Evolutionary conservation across 2,888 invertebrate genomes (phyloP).

Genomic region (Clistopyga incitator): DNA sequence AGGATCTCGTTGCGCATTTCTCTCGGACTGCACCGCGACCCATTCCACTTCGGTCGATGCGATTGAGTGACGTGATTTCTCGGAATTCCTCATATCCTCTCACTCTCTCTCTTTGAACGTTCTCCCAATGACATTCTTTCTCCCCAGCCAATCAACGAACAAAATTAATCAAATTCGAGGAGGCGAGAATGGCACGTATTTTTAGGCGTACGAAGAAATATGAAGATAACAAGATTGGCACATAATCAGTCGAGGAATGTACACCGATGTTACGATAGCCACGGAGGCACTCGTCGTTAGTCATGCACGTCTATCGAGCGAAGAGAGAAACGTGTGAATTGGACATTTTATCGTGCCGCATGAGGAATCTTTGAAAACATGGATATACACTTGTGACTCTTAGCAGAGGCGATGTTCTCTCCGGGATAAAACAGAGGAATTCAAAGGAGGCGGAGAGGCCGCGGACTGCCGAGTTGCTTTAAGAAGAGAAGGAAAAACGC

Average conservation of each 20-base stretch:
- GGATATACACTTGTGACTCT: slow-evolving; percentile 17
- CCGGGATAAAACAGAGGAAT: slow-evolving; percentile 59
- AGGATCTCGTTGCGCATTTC: slow-evolving; percentile 7
- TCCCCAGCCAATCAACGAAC: background rate
- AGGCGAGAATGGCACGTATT: background rate
- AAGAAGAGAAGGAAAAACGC: slow-evolving; percentile 54
- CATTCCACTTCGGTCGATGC: slow-evolving; percentile 30
- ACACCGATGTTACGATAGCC: slow-evolving; percentile 25
- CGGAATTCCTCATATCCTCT: slow-evolving; percentile 18
- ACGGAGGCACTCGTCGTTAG: slow-evolving; percentile 21
- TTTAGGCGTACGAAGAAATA: background rate
- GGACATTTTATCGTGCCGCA: slow-evolving; percentile 32
- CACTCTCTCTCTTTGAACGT: background rate
- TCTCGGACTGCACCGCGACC: background rate
- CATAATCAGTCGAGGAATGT: slow-evolving; percentile 40
- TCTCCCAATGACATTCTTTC: slow-evolving; percentile 22
- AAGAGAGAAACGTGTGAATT: slow-evolving; percentile 51
- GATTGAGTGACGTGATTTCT: slow-evolving; percentile 19
- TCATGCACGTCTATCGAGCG: slow-evolving; percentile 30
- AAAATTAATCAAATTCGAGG: slow-evolving; percentile 31
- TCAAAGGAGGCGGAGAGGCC: slow-evolving; percentile 50
- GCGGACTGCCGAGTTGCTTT: slow-evolving; percentile 16
- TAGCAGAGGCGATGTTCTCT: slow-evolving; percentile 34
- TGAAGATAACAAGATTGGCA: slow-evolving; percentile 30
- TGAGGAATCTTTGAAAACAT: slow-evolving; percentile 40